Percentiles rank a stretch among this genome's conserved stretches.
These are phyloP conservation scores for Pterocles gutturalis DNA, from an alignment of 2,113 vertebrate genomes.

Conservation along the genomic window DNA sequence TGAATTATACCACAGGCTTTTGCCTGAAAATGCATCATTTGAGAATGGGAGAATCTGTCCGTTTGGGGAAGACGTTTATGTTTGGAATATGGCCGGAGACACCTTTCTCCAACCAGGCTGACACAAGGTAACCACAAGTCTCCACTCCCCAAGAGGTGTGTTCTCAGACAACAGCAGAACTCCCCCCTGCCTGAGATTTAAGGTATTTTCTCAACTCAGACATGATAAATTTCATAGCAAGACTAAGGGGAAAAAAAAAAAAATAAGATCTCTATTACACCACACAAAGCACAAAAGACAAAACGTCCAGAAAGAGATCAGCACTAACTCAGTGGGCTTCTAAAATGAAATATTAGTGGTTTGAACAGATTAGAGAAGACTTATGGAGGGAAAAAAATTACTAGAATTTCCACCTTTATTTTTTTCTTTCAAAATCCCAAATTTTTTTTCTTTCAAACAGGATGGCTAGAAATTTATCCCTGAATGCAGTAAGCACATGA, in stretches of 20 bases:
- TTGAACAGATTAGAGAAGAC: slow-evolving; percentile 40
- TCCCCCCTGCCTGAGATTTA: background rate
- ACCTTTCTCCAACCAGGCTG: background rate
- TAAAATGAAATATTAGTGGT: slow-evolving; percentile 39
- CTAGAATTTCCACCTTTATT: background rate
- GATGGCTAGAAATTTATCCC: slow-evolving; percentile 58
- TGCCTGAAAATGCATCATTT: background rate
- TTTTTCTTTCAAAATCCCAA: background rate
- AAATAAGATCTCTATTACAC: background rate
- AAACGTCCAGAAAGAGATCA: background rate
- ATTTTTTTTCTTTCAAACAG: slow-evolving; percentile 47
- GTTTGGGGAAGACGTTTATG: background rate
- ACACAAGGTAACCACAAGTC: background rate
- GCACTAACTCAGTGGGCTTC: background rate
- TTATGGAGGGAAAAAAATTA: background rate
- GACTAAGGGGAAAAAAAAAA: background rate
- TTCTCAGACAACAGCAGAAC: background rate
- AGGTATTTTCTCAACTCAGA: background rate
- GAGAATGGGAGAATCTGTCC: background rate
- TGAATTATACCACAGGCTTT: background rate
- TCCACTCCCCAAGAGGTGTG: background rate
- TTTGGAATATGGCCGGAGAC: background rate
- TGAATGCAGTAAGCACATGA: slow-evolving; percentile 37
- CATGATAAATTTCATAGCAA: background rate
- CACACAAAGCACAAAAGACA: background rate